Percentiles rank a stretch among this genome's conserved stretches.
phyloP scores from a whole-genome alignment of 2,888 invertebrate genomes.

The Chouioia cunea region DNA sequence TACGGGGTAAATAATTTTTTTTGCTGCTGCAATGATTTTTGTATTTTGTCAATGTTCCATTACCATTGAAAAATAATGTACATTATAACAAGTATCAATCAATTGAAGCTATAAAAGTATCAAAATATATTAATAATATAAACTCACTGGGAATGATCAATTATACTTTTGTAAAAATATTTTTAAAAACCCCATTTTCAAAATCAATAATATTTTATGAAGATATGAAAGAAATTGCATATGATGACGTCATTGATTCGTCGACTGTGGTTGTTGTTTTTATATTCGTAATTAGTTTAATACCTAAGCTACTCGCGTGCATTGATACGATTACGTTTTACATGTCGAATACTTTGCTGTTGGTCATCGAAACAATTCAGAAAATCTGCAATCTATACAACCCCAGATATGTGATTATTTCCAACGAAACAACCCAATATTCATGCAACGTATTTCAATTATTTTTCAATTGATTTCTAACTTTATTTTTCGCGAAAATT shows the following conservation, averaged over 20 bases:
- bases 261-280: not conserved
- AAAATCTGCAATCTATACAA: not conserved
- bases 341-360: not conserved
- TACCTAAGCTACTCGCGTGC: slow-evolving; percentile 5
- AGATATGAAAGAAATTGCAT: not conserved
- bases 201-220: too few relatives aligned
- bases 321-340: slow-evolving; percentile 13
- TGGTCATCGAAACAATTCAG: not conserved
- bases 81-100: too few relatives aligned
- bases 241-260: not conserved
- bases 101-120: too few relatives aligned
- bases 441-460: not conserved
- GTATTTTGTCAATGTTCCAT: too few relatives aligned
- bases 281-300: not conserved
- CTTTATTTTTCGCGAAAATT: not conserved
- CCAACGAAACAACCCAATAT: not conserved
- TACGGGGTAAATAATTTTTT: too few relatives aligned
- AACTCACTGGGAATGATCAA: too few relatives aligned
- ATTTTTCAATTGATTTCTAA: not conserved
- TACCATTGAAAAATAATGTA: too few relatives aligned
- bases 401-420: not conserved
- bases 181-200: too few relatives aligned
- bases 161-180: too few relatives aligned
- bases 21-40: too few relatives aligned
- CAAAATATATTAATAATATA: too few relatives aligned